Evolutionary conservation across 2,113 vertebrate species (phyloP).

Genomic region (Chamaea fasciata): DNA sequence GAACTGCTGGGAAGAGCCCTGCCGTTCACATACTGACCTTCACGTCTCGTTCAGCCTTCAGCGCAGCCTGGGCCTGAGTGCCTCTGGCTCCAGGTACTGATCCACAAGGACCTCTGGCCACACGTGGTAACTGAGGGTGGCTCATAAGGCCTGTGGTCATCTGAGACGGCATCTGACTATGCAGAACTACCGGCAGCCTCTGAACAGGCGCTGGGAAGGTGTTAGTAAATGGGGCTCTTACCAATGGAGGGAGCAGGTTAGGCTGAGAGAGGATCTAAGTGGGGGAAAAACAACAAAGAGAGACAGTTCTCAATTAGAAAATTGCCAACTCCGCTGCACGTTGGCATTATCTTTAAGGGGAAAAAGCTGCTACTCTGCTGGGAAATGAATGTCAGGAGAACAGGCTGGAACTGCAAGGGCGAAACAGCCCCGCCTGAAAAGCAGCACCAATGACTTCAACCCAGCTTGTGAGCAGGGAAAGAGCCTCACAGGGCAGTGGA

Average conservation of each 20-base stretch:
- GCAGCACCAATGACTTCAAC: neutral
- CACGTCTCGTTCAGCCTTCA: constrained; percentile 91
- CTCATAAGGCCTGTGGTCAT: constrained; percentile 90
- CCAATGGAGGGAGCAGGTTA: constrained; percentile 92
- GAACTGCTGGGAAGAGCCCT: constrained; percentile 48
- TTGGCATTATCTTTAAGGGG: constrained; percentile 58
- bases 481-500: neutral
- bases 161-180: constrained; percentile 84
- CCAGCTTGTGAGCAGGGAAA: neutral
- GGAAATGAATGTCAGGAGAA: neutral
- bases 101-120: constrained; percentile 82
- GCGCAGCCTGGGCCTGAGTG: constrained; percentile 81
- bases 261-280: constrained; percentile 93
- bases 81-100: constrained; percentile 84
- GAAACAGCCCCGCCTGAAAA: neutral
- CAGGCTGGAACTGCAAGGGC: neutral
- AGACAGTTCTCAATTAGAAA: constrained; percentile 71
- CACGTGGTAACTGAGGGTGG: constrained; percentile 85
- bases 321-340: constrained; percentile 39
- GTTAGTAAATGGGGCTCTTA: constrained; percentile 90
- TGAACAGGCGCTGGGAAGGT: constrained; percentile 90
- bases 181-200: constrained; percentile 85
- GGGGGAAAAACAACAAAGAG: constrained; percentile 74
- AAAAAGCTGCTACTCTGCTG: constrained; percentile 16
- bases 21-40: constrained; percentile 80